Conservation (phyloP, 2,113 vertebrate species). For the Oncorhynchus tshawytscha region DNA sequence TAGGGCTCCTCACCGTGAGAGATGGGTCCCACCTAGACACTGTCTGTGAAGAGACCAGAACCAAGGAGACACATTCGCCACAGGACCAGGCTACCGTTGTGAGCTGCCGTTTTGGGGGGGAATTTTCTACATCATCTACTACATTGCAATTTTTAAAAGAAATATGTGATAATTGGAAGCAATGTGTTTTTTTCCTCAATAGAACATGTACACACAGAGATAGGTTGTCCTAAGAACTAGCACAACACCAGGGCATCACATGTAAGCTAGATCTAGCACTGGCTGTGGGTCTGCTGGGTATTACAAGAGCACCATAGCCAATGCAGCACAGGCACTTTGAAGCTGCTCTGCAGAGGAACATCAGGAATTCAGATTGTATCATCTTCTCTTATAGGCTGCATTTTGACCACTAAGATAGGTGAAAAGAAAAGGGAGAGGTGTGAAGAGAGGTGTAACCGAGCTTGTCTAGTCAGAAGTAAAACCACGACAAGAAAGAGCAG, state of each 20-base stretch:
- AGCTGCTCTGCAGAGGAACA: constrained; percentile 78
- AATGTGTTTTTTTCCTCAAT: background rate
- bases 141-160: background rate
- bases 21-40: background rate
- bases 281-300: constrained; percentile 74
- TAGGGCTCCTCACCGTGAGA: background rate
- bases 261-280: constrained; percentile 10
- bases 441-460: constrained; percentile 15
- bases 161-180: background rate
- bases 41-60: background rate
- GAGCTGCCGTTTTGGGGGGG: background rate
- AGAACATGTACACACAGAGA: background rate
- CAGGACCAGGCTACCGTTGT: background rate
- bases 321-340: constrained; percentile 76
- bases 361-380: constrained; percentile 82
- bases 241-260: background rate
- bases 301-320: constrained; percentile 62
- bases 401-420: background rate
- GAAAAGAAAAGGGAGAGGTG: constrained; percentile 19
- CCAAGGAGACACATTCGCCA: background rate
- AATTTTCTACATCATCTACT: background rate
- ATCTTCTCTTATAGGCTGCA: background rate
- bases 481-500: constrained; percentile 44
- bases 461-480: constrained; percentile 36
- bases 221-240: background rate